A percentile compares a stretch with the other conserved stretches of the same genome.
Evolutionary conservation across 2,797 vertebrate genomes (phyloP).

Genomic region (Dicrostonyx torquatus): DNA sequence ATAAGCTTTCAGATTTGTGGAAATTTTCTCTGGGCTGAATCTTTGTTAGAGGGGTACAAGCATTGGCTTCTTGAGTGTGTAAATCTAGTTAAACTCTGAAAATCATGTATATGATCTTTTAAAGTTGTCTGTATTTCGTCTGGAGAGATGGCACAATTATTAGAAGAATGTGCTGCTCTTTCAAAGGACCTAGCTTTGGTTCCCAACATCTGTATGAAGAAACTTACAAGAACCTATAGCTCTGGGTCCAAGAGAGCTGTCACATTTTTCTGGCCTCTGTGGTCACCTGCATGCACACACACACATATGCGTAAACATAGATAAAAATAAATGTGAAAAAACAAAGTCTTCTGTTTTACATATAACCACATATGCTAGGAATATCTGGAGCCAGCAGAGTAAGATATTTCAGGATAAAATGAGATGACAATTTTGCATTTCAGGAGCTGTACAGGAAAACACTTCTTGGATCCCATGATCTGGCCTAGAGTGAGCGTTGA

Average conservation of each 20-base stretch:
- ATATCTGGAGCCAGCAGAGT: not conserved
- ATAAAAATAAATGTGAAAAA: not conserved
- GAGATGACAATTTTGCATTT: not conserved
- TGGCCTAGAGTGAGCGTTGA: not conserved
- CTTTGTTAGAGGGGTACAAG: not conserved
- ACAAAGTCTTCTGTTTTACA: not conserved
- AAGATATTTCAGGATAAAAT: not conserved
- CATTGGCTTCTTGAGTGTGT: not conserved
- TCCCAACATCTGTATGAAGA: not conserved
- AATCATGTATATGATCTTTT: not conserved
- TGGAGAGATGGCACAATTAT: not conserved
- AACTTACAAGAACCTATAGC: not conserved
- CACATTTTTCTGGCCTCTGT: not conserved
- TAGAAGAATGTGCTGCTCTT: not conserved
- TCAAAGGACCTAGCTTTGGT: not conserved
- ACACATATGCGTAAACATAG: not conserved
- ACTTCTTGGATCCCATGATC: not conserved
- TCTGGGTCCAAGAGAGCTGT: not conserved
- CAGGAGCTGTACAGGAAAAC: not conserved
- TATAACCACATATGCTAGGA: not conserved
- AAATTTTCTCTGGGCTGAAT: not conserved
- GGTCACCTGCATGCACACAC: not conserved
- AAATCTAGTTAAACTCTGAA: slow-evolving; percentile 15
- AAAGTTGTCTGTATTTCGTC: not conserved
- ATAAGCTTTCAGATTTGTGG: not conserved